These are phyloP conservation scores for Ophion obscuratus DNA, from an alignment of 2,888 invertebrate species.

Conservation along the genomic window DNA sequence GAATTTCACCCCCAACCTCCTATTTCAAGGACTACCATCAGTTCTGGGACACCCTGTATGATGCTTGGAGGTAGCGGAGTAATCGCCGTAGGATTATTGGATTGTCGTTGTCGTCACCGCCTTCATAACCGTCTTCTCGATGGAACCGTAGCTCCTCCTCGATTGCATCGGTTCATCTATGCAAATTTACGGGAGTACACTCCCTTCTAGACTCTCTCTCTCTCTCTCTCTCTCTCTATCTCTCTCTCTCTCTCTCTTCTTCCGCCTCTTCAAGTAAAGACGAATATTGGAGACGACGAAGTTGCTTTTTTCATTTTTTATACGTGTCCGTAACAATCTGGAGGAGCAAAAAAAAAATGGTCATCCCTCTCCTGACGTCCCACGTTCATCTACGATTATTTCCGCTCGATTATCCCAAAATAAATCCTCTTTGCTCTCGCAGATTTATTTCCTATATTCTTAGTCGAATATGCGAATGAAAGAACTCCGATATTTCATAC, in stretches of 20 bases:
- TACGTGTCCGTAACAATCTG: neutral
- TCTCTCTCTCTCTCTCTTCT: too few relatives aligned
- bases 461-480: constrained; percentile 12
- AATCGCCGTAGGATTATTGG: constrained; percentile 60
- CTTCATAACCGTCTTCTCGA: constrained; percentile 41
- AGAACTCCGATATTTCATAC: constrained; percentile 23
- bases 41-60: neutral
- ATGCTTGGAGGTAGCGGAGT: constrained; percentile 45
- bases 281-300: constrained; percentile 22
- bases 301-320: constrained; percentile 8
- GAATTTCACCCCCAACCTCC: too few relatives aligned
- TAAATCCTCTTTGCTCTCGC: constrained; percentile 24
- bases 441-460: constrained; percentile 7
- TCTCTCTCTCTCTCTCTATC: neutral
- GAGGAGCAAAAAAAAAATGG: constrained; percentile 9
- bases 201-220: neutral
- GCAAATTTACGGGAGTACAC: constrained; percentile 57
- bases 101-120: constrained; percentile 56
- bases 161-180: constrained; percentile 63
- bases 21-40: too few relatives aligned
- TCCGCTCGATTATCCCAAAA: neutral
- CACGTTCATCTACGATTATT: constrained; percentile 34
- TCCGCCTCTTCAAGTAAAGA: constrained; percentile 6
- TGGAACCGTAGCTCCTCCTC: constrained; percentile 56
- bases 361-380: constrained; percentile 36